phyloP scores from a whole-genome alignment of 2,797 vertebrate genomes.

The Thaleichthys pacificus region DNA sequence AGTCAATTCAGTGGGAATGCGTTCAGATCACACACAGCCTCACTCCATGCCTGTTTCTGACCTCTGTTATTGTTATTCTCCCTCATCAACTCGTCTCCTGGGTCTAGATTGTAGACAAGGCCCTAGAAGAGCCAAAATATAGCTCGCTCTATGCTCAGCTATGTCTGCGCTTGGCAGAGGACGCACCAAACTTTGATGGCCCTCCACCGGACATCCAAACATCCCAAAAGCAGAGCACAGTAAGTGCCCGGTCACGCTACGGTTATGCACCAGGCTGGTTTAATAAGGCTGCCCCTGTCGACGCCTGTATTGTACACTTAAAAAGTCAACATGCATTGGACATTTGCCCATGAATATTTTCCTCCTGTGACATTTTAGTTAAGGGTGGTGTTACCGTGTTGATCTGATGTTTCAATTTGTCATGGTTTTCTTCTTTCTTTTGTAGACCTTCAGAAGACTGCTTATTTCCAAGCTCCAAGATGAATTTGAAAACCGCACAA shows the following conservation, averaged over 20 bases:
- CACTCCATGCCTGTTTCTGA: neutral
- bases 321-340: no score
- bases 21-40: constrained; percentile 25
- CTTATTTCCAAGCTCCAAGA: constrained; percentile 99
- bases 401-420: neutral
- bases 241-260: constrained; percentile 62
- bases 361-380: neutral
- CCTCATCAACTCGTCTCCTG: neutral
- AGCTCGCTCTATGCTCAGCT: constrained; percentile 99
- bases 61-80: no score
- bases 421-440: neutral
- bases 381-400: neutral
- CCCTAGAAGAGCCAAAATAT: constrained; percentile 99
- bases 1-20: constrained; percentile 20
- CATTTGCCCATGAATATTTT: no score
- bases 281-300: neutral
- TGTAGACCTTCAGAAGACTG: constrained; percentile 98
- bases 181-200: constrained; percentile 99
- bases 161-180: constrained; percentile 99
- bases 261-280: no score
- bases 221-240: constrained; percentile 99
- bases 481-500: constrained; percentile 99
- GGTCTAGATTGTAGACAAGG: constrained; percentile 99
- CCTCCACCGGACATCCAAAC: constrained; percentile 94
- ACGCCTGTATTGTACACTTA: neutral